Evolutionary conservation across 2,888 invertebrate species (phyloP).

Genomic region (Coecobrya sp.): DNA sequence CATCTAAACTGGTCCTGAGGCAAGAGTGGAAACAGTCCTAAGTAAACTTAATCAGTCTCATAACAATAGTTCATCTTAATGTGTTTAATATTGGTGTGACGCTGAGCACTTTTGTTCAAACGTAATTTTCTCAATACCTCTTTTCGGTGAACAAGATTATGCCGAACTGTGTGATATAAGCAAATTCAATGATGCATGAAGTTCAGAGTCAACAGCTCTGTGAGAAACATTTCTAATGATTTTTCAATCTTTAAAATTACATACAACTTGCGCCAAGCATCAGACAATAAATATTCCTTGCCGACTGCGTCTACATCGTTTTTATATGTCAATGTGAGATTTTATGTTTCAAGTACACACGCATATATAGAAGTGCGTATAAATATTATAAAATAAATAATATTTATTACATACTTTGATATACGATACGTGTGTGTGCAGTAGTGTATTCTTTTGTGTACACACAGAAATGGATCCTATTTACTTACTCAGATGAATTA

Average conservation of each 20-base stretch:
- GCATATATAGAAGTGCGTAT: neutral
- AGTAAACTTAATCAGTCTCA: conserved; percentile 49
- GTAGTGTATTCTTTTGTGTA: no score
- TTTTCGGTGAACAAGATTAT: neutral
- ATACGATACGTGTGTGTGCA: conserved; percentile 33
- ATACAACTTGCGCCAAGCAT: neutral
- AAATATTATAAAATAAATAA: conserved; percentile 45
- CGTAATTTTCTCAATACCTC: neutral
- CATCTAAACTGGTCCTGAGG: conserved; percentile 11
- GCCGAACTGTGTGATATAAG: neutral
- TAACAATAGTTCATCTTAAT: conserved; percentile 13
- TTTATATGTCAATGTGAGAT: conserved; percentile 36
- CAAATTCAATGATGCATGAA: neutral
- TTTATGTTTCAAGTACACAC: conserved; percentile 8
- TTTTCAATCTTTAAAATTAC: conserved; percentile 39
- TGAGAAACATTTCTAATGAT: conserved; percentile 27
- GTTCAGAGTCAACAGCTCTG: conserved; percentile 31
- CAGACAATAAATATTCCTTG: conserved; percentile 16
- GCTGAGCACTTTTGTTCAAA: conserved; percentile 9
- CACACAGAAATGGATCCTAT: conserved; percentile 7
- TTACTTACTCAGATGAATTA: conserved; percentile 29
- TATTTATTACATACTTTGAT: conserved; percentile 44
- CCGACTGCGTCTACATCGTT: neutral
- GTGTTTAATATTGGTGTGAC: neutral
- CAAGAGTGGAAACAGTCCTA: conserved; percentile 24